Evolutionary conservation across 30 jellyfish, hydroid and myxozoan genomes (phyloP), one percentile per base, ranked within the genome.

Genomic region (Rhopilema esculentum): DNA sequence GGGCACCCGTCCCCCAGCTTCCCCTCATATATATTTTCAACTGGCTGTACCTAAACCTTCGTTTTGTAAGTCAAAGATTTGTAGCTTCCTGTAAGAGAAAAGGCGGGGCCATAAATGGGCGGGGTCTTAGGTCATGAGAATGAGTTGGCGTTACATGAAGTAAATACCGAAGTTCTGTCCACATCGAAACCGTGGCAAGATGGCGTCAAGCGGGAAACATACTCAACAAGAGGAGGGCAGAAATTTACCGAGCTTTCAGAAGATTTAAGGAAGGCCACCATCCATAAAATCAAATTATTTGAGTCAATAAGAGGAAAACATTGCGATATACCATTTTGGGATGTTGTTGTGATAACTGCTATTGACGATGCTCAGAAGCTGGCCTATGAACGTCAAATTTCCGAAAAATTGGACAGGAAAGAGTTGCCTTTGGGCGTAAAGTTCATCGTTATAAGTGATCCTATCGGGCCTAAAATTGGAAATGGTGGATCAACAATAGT

Each of bases 401-500:
- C 87, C 0, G 97, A 82, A 48, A 93, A 93, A 64, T 20, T 82
- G 0, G 88, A 79, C 67, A 73, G 96, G 49, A 93, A 93, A 40
- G 98, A 88, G 57, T 83, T 93, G 32, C 98, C 98, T 0, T 85
- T 88, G 28, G 86, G 96, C 17, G 93, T 89, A 40, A 72, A 90
- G 26, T 88, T 80, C 32, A 90, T 70, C 72, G 96, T 89, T 23
- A 48, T 93, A 6, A 80, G 89, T 77, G 98, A 93, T 73, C 98
- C 98, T 0, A 75, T 80, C 40, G 98, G 98, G 26, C 91, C 89
- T 31, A 93, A 93, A 77, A 83, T 93, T 61, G 98, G 98, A 26
- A 93, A 93, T 78, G 98, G 98, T 25, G 98, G 98, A 33, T 95
- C 95, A 1, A 93, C 95, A 6, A 74, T 93, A 28, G 92, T 93